These are phyloP conservation scores for Rotaria sp. DNA, from an alignment of 2,888 invertebrate species.

Conservation along the genomic window DNA sequence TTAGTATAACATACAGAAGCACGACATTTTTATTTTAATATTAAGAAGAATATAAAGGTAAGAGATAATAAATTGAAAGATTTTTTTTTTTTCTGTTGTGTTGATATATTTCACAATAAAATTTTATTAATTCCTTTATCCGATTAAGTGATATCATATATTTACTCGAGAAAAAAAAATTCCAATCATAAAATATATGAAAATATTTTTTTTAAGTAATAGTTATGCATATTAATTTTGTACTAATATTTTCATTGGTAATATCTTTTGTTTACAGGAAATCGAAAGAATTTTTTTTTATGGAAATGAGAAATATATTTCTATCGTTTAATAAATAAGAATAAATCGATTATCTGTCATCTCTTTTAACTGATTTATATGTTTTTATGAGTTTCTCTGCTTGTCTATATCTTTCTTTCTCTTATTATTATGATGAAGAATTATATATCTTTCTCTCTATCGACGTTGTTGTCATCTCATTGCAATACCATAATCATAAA, in stretches of 20 bases:
- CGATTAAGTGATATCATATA: conserved; percentile 9
- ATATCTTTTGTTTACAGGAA: neutral
- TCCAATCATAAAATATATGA: neutral
- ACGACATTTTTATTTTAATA: neutral
- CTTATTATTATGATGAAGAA: conserved; percentile 12
- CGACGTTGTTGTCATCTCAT: conserved; percentile 15
- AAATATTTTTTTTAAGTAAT: no score
- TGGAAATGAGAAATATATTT: neutral
- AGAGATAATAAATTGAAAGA: neutral
- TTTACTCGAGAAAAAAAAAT: neutral
- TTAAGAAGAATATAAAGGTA: neutral
- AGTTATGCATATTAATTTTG: no score
- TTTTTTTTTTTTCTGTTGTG: neutral
- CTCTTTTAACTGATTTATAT: conserved; percentile 5
- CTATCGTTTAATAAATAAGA: neutral
- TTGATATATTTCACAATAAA: neutral
- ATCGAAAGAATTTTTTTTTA: neutral
- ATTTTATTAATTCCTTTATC: conserved; percentile 13
- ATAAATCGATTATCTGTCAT: conserved; percentile 11
- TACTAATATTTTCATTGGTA: no score
- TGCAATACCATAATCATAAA: conserved; percentile 22
- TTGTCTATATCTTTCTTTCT: conserved; percentile 6
- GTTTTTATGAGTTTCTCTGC: conserved; percentile 8
- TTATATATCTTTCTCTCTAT: conserved; percentile 19
- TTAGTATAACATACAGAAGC: neutral